Percentiles rank a stretch among this genome's conserved stretches.
These are phyloP conservation scores for Poecile atricapillus DNA, from an alignment of 2,113 vertebrate genomes.

Conservation along the genomic window DNA sequence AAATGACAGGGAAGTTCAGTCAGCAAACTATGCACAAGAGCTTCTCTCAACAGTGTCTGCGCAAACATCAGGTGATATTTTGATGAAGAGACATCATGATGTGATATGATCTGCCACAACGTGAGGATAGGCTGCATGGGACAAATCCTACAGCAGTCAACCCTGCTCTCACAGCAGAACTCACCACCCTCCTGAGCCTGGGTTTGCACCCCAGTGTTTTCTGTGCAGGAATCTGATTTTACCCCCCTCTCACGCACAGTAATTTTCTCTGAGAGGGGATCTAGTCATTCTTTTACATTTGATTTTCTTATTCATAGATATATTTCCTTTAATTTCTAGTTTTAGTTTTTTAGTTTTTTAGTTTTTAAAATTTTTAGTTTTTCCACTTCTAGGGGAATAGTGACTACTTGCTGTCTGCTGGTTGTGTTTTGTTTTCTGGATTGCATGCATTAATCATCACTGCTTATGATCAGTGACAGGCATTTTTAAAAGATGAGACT, in stretches of 20 bases:
- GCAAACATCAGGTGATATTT: background rate
- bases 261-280: background rate
- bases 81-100: background rate
- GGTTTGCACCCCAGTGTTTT: accelerated
- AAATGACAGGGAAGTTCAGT: background rate
- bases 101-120: background rate
- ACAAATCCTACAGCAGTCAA: background rate
- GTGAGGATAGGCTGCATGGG: background rate
- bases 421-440: background rate
- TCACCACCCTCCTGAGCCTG: background rate
- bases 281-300: background rate
- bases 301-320: background rate
- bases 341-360: no score
- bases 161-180: background rate
- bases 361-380: no score
- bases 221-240: background rate
- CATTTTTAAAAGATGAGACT: background rate
- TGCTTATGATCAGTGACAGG: background rate
- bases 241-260: accelerated
- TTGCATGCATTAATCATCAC: background rate
- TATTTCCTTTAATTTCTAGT: background rate
- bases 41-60: background rate
- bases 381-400: background rate
- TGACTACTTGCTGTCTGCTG: background rate
- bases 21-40: background rate